These are phyloP conservation scores for Cryptus viduatorius DNA, from an alignment of 2,888 invertebrate genomes.

Conservation along the genomic window DNA sequence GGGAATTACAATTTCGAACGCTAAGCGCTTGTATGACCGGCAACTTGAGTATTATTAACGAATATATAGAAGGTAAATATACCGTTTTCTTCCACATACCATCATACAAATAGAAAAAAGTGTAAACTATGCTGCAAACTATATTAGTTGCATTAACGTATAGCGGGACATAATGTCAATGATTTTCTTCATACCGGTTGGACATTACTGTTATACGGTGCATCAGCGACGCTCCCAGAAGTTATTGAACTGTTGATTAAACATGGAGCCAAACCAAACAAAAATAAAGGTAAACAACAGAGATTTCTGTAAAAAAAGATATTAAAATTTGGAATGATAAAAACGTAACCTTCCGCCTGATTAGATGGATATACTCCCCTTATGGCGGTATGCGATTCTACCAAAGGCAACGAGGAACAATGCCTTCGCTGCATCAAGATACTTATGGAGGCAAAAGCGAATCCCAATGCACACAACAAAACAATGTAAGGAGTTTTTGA, in stretches of 20 bases:
- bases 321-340: not conserved
- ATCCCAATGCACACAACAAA: constrained; percentile 87
- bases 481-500: constrained; percentile 72
- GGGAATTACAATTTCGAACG: constrained; percentile 67
- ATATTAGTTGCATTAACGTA: constrained; percentile 17
- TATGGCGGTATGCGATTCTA: constrained; percentile 88
- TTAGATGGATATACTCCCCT: constrained; percentile 88
- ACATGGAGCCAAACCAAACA: constrained; percentile 87
- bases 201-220: constrained; percentile 88
- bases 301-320: not conserved
- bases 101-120: not conserved
- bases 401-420: constrained; percentile 83
- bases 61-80: constrained; percentile 75
- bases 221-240: constrained; percentile 86
- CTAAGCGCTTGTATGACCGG: constrained; percentile 78
- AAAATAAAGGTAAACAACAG: constrained; percentile 75
- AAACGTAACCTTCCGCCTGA: constrained; percentile 59
- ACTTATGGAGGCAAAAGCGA: constrained; percentile 86
- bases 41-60: constrained; percentile 71
- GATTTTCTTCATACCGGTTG: constrained; percentile 86
- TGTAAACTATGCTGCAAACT: not conserved
- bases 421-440: constrained; percentile 85
- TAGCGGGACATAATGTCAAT: constrained; percentile 82
- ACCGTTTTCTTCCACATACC: not conserved
- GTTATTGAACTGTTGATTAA: constrained; percentile 86